Base-by-base conservation (phyloP, 2,888 invertebrate species). In the Acrobasis repandana region DNA sequence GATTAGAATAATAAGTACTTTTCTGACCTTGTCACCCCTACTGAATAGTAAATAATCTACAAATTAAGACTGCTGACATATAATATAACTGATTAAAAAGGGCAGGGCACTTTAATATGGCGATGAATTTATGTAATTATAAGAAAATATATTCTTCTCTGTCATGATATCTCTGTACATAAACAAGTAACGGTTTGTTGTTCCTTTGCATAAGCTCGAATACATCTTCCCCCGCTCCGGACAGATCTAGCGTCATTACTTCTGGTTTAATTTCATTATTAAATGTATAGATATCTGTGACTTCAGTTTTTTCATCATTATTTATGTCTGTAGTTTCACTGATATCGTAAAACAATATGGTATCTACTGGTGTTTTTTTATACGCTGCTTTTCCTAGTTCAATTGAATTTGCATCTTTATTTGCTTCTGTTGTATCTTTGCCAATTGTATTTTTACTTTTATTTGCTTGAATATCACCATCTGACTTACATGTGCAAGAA, bases 171-270 rank as follows among this genome's bases (percentile, higher is more conserved):
- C 15, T 50, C 46, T 59, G 50, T 1, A 59, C 51, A 20, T 43
- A 59, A 2, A 59, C 59, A 10, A 59, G 15, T 15, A 59, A n/a
- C 9, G 59, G 59, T 28, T 48, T n/a, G 5, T 43, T 18, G 2
- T 59, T 38, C 1, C 38, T 15, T 18, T 38, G 43, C n/a, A 49
- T 50, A 14, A 50, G 6, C 2, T 58, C n/a, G 11, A 36, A n/a
- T n/a, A 50, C 50, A 28, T 51, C 43, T 15, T 28, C 28, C 9
- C 11, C 43, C 0, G 43, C 2, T 1, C 20, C 51, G 8, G 50
- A 9, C 5, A 59, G 36, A 38, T 43, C 43, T 28, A 59, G 43
- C 9, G 34, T 18, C 38, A 49, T 51, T 10, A 51, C 38, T 28
- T 59, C 50, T 33, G 59, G 59, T 1, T n/a, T 36, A 15, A 33